Percentiles rank a stretch among this genome's conserved stretches.
Conservation (phyloP, 2,888 invertebrate species). For the Nasonovia ribisnigri region DNA sequence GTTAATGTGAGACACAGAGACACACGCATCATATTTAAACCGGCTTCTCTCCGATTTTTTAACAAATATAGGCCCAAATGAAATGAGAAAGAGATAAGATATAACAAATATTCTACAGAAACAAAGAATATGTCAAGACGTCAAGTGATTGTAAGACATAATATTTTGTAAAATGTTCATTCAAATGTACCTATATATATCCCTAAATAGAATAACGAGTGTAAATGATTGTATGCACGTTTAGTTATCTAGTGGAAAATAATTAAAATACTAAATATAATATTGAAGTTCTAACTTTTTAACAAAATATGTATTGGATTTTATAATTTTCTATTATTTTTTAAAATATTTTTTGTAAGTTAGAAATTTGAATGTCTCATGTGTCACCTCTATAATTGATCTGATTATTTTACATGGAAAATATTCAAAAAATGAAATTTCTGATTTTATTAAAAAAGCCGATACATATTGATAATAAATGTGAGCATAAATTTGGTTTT, state of each 20-base stretch:
- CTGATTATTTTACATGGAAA: background rate
- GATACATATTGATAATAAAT: background rate
- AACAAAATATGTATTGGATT: background rate
- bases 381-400: background rate
- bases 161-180: background rate
- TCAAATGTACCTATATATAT: background rate
- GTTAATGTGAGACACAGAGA: no score
- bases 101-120: background rate
- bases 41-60: no score
- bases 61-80: no score
- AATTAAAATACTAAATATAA: background rate
- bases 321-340: background rate
- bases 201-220: background rate
- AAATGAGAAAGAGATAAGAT: no score
- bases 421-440: background rate
- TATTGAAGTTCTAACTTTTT: background rate
- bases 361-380: background rate
- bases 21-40: no score
- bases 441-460: background rate
- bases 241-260: no score
- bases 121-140: background rate
- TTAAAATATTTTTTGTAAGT: background rate
- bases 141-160: background rate
- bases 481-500: background rate
- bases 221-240: background rate